These are phyloP conservation scores for Meriones unguiculatus DNA, from an alignment of 2,113 vertebrate species.

Conservation along the genomic window DNA sequence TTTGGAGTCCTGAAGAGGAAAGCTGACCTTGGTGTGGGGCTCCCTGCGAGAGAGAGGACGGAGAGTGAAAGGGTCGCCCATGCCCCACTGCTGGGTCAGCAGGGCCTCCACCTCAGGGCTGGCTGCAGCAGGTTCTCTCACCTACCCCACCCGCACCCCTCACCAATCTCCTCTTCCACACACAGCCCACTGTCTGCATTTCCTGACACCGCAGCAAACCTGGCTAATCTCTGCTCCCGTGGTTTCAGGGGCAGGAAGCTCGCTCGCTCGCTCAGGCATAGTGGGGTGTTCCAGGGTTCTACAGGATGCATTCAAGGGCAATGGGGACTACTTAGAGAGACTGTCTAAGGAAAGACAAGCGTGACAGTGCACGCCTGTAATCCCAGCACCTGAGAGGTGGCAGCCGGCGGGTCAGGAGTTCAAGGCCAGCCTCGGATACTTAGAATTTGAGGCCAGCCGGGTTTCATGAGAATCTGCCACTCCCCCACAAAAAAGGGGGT, in stretches of 20 bases:
- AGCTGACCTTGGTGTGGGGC: slow-evolving; percentile 4
- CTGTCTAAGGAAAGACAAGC: background rate
- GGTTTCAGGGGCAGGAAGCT: background rate
- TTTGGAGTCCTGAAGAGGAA: slow-evolving; percentile 69
- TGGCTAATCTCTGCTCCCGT: background rate
- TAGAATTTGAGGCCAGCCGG: background rate
- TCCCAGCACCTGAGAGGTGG: background rate
- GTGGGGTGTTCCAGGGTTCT: background rate
- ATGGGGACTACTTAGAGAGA: background rate
- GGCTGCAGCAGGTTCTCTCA: background rate
- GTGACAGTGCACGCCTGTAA: background rate
- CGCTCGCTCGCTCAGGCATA: background rate
- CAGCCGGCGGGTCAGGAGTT: background rate
- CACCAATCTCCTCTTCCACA: background rate
- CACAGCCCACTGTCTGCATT: background rate
- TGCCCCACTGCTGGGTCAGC: too few species aligned
- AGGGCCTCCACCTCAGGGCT: background rate
- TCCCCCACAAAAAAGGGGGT: background rate
- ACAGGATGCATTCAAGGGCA: background rate
- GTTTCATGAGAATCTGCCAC: background rate
- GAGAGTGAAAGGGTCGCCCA: slow-evolving; percentile 66
- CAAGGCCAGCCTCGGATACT: background rate
- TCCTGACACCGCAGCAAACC: background rate
- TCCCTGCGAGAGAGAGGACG: slow-evolving; percentile 68
- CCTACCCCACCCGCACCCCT: background rate